phyloP scores from a whole-genome alignment of 2,888 invertebrate species.

The Hemaris fuciformis region DNA sequence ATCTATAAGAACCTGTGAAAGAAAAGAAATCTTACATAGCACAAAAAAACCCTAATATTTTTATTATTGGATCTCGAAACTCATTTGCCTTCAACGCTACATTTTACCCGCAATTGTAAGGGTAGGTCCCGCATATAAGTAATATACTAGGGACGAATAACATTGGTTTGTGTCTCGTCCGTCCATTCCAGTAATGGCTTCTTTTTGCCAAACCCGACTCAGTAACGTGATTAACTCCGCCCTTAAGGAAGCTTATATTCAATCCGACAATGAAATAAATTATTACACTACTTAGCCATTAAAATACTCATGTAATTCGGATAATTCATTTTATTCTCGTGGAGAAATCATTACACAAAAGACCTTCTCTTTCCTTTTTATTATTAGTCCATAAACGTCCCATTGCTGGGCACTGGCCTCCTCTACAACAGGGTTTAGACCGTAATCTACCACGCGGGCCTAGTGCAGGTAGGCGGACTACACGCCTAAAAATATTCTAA shows the following conservation, averaged over 20 bases:
- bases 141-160: not conserved
- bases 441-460: too few species aligned
- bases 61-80: not conserved
- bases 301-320: not conserved
- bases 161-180: constrained; percentile 1
- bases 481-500: too few species aligned
- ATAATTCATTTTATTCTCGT: not conserved
- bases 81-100: not conserved
- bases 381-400: too few species aligned
- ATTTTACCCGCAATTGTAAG: not conserved
- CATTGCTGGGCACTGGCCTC: too few species aligned
- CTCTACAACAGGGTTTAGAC: too few species aligned
- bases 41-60: not conserved
- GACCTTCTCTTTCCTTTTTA: too few species aligned
- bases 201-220: not conserved
- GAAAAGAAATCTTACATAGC: not conserved
- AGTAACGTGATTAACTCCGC: not conserved
- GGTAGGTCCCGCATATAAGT: not conserved
- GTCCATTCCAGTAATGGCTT: not conserved
- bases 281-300: not conserved
- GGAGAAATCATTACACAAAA: too few species aligned
- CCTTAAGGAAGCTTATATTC: not conserved
- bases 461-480: too few species aligned
- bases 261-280: not conserved
- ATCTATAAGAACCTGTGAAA: too few species aligned